Base-by-base conservation (phyloP, 1,140 invertebrate species). In the Magallana gigas region DNA sequence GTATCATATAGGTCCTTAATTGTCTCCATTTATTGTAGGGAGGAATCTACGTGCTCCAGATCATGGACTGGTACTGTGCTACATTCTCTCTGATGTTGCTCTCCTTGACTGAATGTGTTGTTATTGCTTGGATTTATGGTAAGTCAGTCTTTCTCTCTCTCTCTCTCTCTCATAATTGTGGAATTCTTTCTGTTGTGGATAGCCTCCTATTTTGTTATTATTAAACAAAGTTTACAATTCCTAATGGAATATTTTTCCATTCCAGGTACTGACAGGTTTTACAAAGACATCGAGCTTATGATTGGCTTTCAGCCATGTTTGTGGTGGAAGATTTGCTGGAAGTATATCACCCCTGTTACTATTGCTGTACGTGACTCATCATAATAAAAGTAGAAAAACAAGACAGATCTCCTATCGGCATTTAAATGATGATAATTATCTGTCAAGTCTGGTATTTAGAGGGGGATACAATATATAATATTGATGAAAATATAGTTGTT, bases 1-100 rank as follows among this genome's bases (percentile, higher is more conserved):
- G 0, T 2, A 48, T 48, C 2, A 4, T 2, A 48, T 48, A 48
- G 36, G 36, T 48, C 36, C 36, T 2, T 48, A 48, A 48, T 48
- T 48, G 36, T 48, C 36, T 48, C 36, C 36, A 2, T 76, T 8
- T 2, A 57, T 29, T 88, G 81, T 84, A 94, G 92, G 93, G 97
- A 91, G 97, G 97, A 6, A 97, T 97, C 96, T 97, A 97, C 93
- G 97, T 97, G 96, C 95, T 97, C 11, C 97, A 97, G 92, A 92
- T 98, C 84, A 97, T 98, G 96, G 97, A 98, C 92, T 97, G 97
- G 93, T 97, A 98, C 92, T 97, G 97, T 2, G 97, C 97, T 14
- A 97, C 97, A 91, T 97, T 97, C 96, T 97, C 97, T 14, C 97
- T 97, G 1, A 94, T 97, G 76, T 94, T 98, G 16, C 97, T 98